A percentile compares a stretch with the other conserved stretches of the same genome.
Conservation (phyloP, 2,888 invertebrate species). For the Eupithecia tripunctaria region DNA sequence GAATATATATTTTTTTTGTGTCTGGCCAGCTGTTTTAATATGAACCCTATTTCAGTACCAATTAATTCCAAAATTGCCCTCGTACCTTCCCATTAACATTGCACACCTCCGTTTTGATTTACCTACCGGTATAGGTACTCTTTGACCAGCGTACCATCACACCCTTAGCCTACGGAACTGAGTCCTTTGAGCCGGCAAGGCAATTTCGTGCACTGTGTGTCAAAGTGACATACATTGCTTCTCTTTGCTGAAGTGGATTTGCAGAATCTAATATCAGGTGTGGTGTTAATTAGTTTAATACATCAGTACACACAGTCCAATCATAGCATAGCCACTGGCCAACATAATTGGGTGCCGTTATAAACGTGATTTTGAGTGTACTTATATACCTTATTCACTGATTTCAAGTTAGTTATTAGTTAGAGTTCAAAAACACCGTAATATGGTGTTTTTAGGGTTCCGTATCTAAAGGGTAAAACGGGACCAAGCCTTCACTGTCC, state of each 20-base stretch:
- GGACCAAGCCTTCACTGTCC: too few species aligned
- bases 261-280: not conserved
- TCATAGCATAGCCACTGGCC: too few species aligned
- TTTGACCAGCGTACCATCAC: slow-evolving; percentile 12
- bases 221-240: not conserved
- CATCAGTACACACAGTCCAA: not conserved
- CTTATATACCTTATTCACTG: too few species aligned
- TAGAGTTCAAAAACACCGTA: too few species aligned
- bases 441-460: too few species aligned
- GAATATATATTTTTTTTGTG: not conserved
- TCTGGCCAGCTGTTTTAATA: not conserved
- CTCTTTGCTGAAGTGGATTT: not conserved
- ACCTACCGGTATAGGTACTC: slow-evolving; percentile 7
- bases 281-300: not conserved
- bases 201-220: slow-evolving; percentile 10
- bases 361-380: too few species aligned
- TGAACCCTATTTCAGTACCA: not conserved
- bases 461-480: too few species aligned
- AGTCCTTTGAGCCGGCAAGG: slow-evolving; percentile 1
- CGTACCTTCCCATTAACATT: slow-evolving; percentile 1
- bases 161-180: not conserved
- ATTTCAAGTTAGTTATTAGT: too few species aligned
- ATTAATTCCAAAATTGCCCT: slow-evolving; percentile 5
- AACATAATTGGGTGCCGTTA: too few species aligned
- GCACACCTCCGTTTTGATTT: slow-evolving; percentile 10